Evolutionary conservation across 2,888 invertebrate genomes (phyloP).

Genomic region (Balanococcus diminutus): DNA sequence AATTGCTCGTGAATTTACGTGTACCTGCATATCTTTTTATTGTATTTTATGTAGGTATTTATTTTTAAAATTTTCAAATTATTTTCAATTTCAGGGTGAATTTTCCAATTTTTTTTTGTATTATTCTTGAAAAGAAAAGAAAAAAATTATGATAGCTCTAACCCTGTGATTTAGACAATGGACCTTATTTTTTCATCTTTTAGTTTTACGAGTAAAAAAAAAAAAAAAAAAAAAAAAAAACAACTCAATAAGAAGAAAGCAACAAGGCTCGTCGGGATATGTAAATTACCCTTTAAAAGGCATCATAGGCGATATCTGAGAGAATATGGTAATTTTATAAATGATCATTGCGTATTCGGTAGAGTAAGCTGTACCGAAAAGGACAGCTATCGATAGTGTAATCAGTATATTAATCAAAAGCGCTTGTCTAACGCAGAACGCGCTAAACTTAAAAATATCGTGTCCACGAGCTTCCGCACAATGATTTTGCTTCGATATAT

Average conservation of each 20-base stretch:
- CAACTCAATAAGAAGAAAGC: not conserved
- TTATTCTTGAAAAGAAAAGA: too few relatives aligned
- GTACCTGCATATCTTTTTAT: too few relatives aligned
- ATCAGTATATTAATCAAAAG: slow-evolving; percentile 48
- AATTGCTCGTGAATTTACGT: too few relatives aligned
- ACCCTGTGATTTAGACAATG: too few relatives aligned
- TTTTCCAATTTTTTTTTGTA: too few relatives aligned
- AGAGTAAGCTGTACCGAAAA: not conserved
- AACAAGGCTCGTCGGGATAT: not conserved
- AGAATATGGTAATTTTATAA: slow-evolving; percentile 45
- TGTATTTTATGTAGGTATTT: too few relatives aligned
- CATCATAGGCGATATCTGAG: not conserved
- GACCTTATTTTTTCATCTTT: too few relatives aligned
- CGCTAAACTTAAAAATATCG: slow-evolving; percentile 2
- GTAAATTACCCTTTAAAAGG: not conserved
- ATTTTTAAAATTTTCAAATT: too few relatives aligned
- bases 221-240: too few relatives aligned
- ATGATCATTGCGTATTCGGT: not conserved
- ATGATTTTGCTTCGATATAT: slow-evolving; percentile 2
- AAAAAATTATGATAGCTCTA: too few relatives aligned
- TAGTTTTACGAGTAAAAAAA: too few relatives aligned
- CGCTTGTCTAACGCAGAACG: slow-evolving; percentile 33
- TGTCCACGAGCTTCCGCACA: not conserved
- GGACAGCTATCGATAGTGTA: slow-evolving; percentile 35
- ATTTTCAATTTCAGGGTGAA: too few relatives aligned